These are phyloP conservation scores for Chlamydotis undulata DNA, from an alignment of 2,113 vertebrate genomes.

Conservation along the genomic window DNA sequence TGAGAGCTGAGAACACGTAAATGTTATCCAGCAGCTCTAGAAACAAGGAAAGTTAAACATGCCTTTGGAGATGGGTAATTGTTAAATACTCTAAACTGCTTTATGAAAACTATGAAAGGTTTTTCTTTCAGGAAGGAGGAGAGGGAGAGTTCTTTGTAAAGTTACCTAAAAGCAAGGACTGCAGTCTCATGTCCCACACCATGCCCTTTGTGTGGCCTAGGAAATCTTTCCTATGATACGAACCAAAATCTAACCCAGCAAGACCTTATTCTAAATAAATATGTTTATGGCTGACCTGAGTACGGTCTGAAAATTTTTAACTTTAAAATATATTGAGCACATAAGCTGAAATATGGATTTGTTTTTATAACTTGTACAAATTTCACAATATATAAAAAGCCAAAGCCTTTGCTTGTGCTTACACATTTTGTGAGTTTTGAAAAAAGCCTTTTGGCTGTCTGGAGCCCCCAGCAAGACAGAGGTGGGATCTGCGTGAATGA, in stretches of 20 bases:
- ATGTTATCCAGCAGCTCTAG: constrained; percentile 21
- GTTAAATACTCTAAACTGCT: background rate
- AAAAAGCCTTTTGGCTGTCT: background rate
- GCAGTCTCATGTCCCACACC: background rate
- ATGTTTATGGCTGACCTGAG: background rate
- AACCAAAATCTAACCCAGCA: background rate
- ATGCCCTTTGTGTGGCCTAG: background rate
- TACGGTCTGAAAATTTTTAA: background rate
- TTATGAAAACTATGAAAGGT: background rate
- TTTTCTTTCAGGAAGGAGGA: background rate
- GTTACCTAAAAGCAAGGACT: background rate
- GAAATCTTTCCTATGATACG: background rate
- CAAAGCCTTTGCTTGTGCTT: background rate
- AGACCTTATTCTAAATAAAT: background rate
- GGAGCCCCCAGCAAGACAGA: background rate
- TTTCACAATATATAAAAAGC: background rate
- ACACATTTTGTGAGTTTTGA: background rate
- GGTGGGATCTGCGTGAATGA: background rate
- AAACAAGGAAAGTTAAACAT: background rate
- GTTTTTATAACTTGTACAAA: background rate
- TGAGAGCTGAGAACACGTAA: constrained; percentile 22
- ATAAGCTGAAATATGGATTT: background rate
- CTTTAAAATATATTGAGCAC: background rate
- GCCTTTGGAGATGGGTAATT: background rate
- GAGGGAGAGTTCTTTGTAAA: background rate